Percentiles rank a stretch among this genome's conserved stretches.
Conservation (phyloP, 2,797 vertebrate genomes). For the Mus minutoides region DNA sequence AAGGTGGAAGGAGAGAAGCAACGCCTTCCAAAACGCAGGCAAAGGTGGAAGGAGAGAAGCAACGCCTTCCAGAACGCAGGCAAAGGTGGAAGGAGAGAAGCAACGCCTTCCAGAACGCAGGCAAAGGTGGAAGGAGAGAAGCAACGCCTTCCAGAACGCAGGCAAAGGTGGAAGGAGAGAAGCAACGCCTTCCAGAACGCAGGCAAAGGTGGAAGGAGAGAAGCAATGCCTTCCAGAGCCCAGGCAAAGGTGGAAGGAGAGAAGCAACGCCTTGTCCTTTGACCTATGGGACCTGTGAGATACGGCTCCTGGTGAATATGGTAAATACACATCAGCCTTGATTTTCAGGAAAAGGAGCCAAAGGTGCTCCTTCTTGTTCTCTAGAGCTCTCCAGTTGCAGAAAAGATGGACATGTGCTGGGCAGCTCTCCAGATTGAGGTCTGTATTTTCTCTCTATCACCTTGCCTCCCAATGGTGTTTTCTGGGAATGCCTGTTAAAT, state of each 20-base stretch:
- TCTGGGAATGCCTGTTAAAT: not conserved
- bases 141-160: not conserved
- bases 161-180: not conserved
- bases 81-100: no score
- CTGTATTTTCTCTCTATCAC: not conserved
- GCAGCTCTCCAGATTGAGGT: not conserved
- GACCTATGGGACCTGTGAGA: no score
- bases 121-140: not conserved
- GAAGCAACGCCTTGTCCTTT: not conserved
- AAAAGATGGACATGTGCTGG: rapidly evolving
- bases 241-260: not conserved
- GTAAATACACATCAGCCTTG: not conserved
- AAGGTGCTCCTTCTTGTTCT: not conserved
- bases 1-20: not conserved
- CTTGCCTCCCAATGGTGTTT: not conserved
- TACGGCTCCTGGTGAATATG: not conserved
- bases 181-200: not conserved
- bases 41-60: no score
- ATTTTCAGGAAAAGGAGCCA: rapidly evolving
- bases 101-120: not conserved
- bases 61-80: no score
- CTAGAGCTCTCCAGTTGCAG: not conserved
- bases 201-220: not conserved
- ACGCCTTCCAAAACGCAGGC: no score
- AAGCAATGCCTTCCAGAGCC: not conserved